Percentiles rank a stretch among this genome's conserved stretches.
Conservation (phyloP, 2,797 vertebrate genomes). For the Acestrorhynchus altus region DNA sequence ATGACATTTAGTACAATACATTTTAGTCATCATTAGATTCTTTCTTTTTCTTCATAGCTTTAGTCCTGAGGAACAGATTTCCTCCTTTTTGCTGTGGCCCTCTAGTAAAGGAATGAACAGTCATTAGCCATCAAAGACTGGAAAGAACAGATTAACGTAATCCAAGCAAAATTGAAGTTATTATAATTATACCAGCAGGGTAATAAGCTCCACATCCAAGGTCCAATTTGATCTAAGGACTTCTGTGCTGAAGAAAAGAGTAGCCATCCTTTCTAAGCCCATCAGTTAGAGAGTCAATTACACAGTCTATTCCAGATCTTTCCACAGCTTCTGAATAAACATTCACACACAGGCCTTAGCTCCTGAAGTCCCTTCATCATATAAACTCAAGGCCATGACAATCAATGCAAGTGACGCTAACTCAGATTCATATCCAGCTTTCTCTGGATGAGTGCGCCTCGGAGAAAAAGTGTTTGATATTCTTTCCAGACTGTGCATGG, state of each 20-base stretch:
- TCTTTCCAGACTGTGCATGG: slow-evolving; percentile 35
- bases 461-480: slow-evolving; percentile 38
- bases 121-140: neutral
- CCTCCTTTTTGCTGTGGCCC: neutral
- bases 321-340: slow-evolving; percentile 17
- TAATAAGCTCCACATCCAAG: neutral
- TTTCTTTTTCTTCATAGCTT: neutral
- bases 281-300: slow-evolving; percentile 38
- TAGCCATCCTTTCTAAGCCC: slow-evolving; percentile 13
- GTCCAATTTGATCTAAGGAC: neutral
- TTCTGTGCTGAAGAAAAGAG: neutral
- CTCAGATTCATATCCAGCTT: slow-evolving; percentile 28
- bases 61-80: neutral
- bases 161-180: neutral
- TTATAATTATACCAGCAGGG: neutral
- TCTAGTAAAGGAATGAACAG: neutral
- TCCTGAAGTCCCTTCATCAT: slow-evolving; percentile 26
- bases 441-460: slow-evolving; percentile 36
- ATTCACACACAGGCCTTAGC: neutral
- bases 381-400: slow-evolving; percentile 15
- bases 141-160: neutral
- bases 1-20: neutral
- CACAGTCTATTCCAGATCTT: slow-evolving; percentile 15
- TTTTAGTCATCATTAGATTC: neutral
- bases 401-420: slow-evolving; percentile 25